Conservation (phyloP, 2,888 invertebrate genomes). For the Drosophila borborema region DNA sequence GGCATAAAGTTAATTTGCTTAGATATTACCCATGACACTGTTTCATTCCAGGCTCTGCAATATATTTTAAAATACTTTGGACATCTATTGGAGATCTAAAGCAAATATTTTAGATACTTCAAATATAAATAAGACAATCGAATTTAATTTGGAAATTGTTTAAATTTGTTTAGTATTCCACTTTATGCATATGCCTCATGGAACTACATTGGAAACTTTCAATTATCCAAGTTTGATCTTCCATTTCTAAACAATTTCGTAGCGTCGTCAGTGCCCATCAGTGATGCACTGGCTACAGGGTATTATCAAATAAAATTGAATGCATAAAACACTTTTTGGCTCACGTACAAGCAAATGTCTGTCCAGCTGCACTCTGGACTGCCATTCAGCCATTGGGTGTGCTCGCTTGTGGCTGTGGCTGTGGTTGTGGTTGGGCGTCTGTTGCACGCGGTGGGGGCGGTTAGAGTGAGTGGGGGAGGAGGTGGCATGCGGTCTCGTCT, state of each 20-base stretch:
- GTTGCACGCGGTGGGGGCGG: not conserved
- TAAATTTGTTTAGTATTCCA: not conserved
- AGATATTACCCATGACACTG: not conserved
- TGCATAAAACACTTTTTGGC: conserved; percentile 27
- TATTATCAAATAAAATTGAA: conserved; percentile 33
- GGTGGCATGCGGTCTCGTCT: conserved; percentile 6
- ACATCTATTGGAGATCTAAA: not conserved
- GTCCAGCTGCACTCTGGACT: conserved; percentile 13
- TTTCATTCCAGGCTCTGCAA: not conserved
- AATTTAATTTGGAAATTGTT: not conserved
- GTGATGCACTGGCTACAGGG: not conserved
- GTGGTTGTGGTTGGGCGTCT: conserved; percentile 4
- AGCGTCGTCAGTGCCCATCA: not conserved
- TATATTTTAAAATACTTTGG: not conserved
- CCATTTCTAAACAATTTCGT: too few relatives aligned
- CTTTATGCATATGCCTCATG: not conserved
- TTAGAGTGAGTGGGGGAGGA: too few relatives aligned
- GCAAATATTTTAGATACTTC: not conserved
- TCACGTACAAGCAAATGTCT: conserved; percentile 25
- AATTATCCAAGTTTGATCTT: not conserved
- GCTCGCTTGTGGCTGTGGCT: conserved; percentile 12
- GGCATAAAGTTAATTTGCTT: not conserved
- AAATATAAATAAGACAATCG: not conserved
- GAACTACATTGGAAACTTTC: not conserved
- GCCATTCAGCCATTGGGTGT: conserved; percentile 5